Base-by-base conservation (phyloP, 2,888 invertebrate species). In the Cyrtodaria siliqua region DNA sequence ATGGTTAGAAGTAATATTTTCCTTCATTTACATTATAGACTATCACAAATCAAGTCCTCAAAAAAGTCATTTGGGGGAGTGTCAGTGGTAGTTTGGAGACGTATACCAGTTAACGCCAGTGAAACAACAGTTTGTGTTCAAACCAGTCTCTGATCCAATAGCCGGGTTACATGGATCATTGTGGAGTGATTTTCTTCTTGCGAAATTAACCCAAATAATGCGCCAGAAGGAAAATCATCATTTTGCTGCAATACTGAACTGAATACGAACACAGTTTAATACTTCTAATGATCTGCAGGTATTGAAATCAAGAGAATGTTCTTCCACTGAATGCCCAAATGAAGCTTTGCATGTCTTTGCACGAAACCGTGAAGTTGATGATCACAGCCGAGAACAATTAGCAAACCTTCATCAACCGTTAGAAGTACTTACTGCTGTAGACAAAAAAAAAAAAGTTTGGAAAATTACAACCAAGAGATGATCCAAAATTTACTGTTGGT, bases 1-100 rank as follows among this genome's bases (percentile, higher is more conserved):
- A 82, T 83, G 81, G 79, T 83, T 12, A 64, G 79, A 3, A 55
- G 59, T 63, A 63, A 79, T 33, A n/a, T 77, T 3, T 60, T 83
- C 16, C 61, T 74, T 12, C 69, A 78, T n/a, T n/a, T 83, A 38
- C 73, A 81, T 61, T 49, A 74, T 29, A 69, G 83, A 50, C 55
- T 83, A 16, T 57, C 33, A 33, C 67, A 80, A 61, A 70, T 81
- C 1, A 73, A 62, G 42, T 20, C 27, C 12, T 24, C 29, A 2
- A 26, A 18, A 40, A 42, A 78, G 18, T 56, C 67, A 49, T 83
- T 81, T 63, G 81, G 78, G 14, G 77, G 75, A 9, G 20, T 80
- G 14, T 70, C 79, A 27, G 50, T 80, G 16, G 42, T 76, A 20
- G 68, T 62, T 76, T 60, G 75, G 79, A 2, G 79, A 79, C 52